Evolutionary conservation across 2,888 invertebrate species (phyloP), one percentile per base, ranked within the genome.

Genomic region (Agriopis aurantiaria): DNA sequence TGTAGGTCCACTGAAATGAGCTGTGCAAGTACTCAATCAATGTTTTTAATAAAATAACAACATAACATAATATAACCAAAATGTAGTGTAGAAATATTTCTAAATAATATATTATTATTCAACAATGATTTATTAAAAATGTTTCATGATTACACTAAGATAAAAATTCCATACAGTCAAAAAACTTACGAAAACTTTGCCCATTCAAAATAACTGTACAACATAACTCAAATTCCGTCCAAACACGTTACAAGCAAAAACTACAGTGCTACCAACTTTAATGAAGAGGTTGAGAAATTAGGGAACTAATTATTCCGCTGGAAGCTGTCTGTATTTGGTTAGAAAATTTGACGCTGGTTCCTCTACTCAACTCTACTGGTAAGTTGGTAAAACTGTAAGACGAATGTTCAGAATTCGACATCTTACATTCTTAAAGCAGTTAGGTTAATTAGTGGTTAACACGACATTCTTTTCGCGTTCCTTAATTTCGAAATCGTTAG

Each of bases 391-490:
- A 23, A 57, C 57, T 45, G 8, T 33, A 58, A 58, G 71, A 75
- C 71, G 52, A 69, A 71, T 59, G 65, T 69, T 71, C 49, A 46
- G 69, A 71, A 70, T 68, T 69, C 67, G 55, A 72, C 69, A 68
- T 63, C 58, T 23, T 45, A 59, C 72, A 69, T 69, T 72, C 66
- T 51, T 71, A 69, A 85, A 88, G 89, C 90, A 88, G 89, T 88
- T 86, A 83, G 86, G 89, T 90, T 91, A 91, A 91, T 91, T 91
- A 91, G 89, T 87, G 86, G 86, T 86, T 82, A 83, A 82, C 85
- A 78, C 81, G 79, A 82, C 81, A 80, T 83, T 82, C 81, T 76
- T 72, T 76, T 78, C 79, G 82, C 76, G 75, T 80, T 77, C 72
- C 65, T 57, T 62, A 41, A 46, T 48, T 80, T 75, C 75, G 75